Evolutionary conservation across 2,888 invertebrate genomes (phyloP).

Genomic region (Drosophila nr. medialis): DNA sequence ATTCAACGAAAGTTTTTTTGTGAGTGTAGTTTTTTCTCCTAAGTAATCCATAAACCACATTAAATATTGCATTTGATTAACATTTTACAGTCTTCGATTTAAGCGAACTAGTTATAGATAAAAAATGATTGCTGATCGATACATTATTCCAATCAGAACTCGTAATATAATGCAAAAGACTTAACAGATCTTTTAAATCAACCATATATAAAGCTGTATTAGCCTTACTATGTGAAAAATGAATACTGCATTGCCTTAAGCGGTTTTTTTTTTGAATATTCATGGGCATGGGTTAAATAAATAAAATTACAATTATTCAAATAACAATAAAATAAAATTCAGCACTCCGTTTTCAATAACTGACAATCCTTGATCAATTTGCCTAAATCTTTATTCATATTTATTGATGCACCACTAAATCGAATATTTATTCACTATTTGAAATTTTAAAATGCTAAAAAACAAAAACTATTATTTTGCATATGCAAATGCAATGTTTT

Average conservation of each 20-base stretch:
- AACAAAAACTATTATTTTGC: neutral
- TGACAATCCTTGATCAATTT: neutral
- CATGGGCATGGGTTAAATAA: neutral
- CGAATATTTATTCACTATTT: neutral
- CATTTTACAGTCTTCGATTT: neutral
- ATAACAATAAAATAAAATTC: neutral
- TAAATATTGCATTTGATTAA: neutral
- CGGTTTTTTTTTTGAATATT: neutral
- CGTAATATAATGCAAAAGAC: neutral
- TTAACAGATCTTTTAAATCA: neutral
- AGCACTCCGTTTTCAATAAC: neutral
- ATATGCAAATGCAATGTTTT: neutral
- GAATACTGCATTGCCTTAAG: neutral
- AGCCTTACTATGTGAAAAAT: neutral
- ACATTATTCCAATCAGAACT: neutral
- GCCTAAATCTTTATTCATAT: neutral
- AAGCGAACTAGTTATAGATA: neutral
- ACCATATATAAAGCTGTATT: too few relatives aligned
- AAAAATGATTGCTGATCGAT: neutral
- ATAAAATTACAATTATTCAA: neutral
- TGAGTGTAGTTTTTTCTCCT: neutral
- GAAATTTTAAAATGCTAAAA: neutral
- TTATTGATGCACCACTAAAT: neutral
- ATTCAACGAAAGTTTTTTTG: neutral
- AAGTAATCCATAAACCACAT: neutral